A percentile compares a stretch with the other conserved stretches of the same genome.
These are phyloP conservation scores for Ictalurus punctatus DNA, from an alignment of 2,113 vertebrate genomes.

Conservation along the genomic window DNA sequence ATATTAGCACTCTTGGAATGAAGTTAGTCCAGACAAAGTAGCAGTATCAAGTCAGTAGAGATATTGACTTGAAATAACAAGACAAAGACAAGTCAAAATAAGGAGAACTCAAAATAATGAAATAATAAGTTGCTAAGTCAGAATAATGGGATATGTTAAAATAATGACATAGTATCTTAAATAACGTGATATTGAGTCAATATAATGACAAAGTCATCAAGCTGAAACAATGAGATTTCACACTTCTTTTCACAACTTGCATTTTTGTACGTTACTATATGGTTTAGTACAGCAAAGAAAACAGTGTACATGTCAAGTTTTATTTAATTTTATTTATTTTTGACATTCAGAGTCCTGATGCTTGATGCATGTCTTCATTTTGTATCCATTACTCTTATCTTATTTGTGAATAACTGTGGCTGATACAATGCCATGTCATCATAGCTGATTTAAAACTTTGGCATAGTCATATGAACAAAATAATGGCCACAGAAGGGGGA, in stretches of 20 bases:
- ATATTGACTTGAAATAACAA: not conserved
- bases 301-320: not conserved
- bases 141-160: not conserved
- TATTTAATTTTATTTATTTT: not conserved
- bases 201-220: not conserved
- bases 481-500: not conserved
- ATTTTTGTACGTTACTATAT: not conserved
- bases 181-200: not conserved
- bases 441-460: not conserved
- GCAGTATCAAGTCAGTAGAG: too few relatives aligned
- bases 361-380: not conserved
- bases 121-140: not conserved
- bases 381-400: not conserved
- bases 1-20: not conserved
- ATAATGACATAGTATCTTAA: not conserved
- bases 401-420: not conserved
- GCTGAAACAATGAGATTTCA: not conserved
- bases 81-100: not conserved
- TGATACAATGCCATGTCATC: not conserved
- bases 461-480: not conserved
- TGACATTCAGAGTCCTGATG: not conserved
- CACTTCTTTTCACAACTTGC: not conserved
- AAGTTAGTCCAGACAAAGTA: too few relatives aligned
- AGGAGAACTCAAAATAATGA: not conserved
- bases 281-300: not conserved